phyloP scores from a whole-genome alignment of 2,888 invertebrate genomes.

The Yponomeuta plumbellus region DNA sequence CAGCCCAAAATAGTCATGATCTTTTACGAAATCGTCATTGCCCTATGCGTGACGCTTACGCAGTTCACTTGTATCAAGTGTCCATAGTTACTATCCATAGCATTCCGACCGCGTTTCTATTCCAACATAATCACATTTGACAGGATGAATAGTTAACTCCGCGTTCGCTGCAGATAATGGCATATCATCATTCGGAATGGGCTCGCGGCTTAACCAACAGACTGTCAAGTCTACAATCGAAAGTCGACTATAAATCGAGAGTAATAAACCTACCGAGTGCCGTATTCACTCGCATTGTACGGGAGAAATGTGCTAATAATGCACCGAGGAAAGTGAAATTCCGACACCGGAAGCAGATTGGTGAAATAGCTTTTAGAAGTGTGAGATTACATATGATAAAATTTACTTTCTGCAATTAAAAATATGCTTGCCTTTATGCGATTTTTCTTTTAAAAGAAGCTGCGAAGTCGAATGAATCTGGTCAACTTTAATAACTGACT shows the following conservation, averaged over 20 bases:
- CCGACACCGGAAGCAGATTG: constrained; percentile 35
- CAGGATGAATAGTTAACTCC: constrained; percentile 11
- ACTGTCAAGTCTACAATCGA: constrained; percentile 13
- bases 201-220: constrained; percentile 9
- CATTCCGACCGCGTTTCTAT: neutral
- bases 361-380: constrained; percentile 33
- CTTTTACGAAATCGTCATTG: neutral
- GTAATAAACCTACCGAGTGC: constrained; percentile 27
- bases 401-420: constrained; percentile 12
- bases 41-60: neutral
- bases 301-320: constrained; percentile 33
- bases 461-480: too few relatives aligned
- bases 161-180: constrained; percentile 14
- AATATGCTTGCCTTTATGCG: neutral
- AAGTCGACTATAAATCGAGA: constrained; percentile 20
- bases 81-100: neutral
- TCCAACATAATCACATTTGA: neutral
- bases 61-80: neutral
- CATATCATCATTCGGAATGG: constrained; percentile 16
- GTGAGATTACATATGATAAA: neutral
- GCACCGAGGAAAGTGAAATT: constrained; percentile 41
- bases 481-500: too few relatives aligned
- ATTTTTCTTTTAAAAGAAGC: neutral
- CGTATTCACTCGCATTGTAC: constrained; percentile 28
- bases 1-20: too few relatives aligned